phyloP scores from a whole-genome alignment of 2,797 vertebrate species.

The Pangasius macronema region DNA sequence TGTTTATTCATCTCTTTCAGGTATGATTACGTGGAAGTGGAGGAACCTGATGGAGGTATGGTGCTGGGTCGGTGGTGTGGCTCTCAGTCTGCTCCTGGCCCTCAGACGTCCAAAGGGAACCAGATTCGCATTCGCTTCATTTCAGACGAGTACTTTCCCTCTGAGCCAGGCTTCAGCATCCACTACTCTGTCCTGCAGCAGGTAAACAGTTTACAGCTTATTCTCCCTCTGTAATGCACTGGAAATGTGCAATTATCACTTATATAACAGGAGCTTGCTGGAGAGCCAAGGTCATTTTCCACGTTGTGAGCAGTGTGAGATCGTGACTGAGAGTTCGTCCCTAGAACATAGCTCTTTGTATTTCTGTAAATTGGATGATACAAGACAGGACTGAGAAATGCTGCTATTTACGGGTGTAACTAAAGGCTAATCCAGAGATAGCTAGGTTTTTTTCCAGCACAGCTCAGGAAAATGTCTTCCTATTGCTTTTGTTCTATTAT shows the following conservation, averaged over 20 bases:
- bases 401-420: background rate
- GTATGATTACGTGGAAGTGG: conserved; percentile 97
- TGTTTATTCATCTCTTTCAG: conserved; percentile 65
- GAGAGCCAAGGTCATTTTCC: background rate
- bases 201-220: conserved; percentile 73
- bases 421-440: background rate
- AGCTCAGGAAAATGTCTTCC: conserved; percentile 1
- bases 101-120: conserved; percentile 87
- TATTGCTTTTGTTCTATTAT: background rate
- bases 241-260: conserved; percentile 1
- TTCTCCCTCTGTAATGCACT: background rate
- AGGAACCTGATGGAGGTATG: conserved; percentile 86
- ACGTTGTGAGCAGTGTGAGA: conserved; percentile 8
- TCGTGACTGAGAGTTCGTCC: background rate
- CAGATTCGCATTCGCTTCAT: conserved; percentile 92
- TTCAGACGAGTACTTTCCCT: conserved; percentile 96
- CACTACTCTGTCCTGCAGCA: conserved; percentile 83
- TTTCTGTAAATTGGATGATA: conserved; percentile 1
- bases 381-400: background rate
- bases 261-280: background rate
- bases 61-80: conserved; percentile 95
- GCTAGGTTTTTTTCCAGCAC: background rate
- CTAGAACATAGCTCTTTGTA: background rate
- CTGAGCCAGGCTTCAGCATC: conserved; percentile 94
- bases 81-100: conserved; percentile 78